A percentile compares a stretch with the other conserved stretches of the same genome.
These are phyloP conservation scores for Mormyrus iriodes DNA, from an alignment of 2,113 vertebrate species.

Conservation along the genomic window DNA sequence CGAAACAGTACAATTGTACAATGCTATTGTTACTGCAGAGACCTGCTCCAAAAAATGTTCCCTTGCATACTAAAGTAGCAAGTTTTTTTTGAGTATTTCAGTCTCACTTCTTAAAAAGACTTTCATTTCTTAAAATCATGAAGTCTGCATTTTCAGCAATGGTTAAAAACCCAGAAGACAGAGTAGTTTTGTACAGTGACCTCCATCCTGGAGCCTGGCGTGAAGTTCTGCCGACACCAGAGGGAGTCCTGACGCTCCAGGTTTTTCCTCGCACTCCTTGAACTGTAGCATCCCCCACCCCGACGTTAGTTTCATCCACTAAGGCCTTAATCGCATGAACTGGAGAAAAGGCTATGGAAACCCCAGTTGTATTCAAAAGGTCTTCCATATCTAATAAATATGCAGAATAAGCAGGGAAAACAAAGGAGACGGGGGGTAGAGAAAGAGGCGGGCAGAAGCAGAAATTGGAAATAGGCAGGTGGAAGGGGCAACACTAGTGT, in stretches of 20 bases:
- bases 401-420: not conserved
- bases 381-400: not conserved
- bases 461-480: not conserved
- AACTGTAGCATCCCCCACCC: not conserved
- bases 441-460: not conserved
- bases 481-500: not conserved
- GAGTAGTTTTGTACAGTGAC: not conserved
- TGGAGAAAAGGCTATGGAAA: not conserved
- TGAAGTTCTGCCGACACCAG: not conserved
- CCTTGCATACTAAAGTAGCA: not conserved
- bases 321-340: not conserved
- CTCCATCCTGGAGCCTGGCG: not conserved
- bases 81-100: not conserved
- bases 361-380: not conserved
- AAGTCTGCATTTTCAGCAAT: not conserved
- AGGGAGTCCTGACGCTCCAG: conserved; percentile 9
- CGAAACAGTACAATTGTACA: not conserved
- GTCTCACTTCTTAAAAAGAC: not conserved
- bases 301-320: not conserved
- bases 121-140: not conserved
- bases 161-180: not conserved
- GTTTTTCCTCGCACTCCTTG: not conserved
- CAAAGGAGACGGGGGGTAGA: not conserved
- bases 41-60: not conserved
- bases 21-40: not conserved